phyloP scores from a whole-genome alignment of 2,797 vertebrate genomes.

The Lepus oiostolus region DNA sequence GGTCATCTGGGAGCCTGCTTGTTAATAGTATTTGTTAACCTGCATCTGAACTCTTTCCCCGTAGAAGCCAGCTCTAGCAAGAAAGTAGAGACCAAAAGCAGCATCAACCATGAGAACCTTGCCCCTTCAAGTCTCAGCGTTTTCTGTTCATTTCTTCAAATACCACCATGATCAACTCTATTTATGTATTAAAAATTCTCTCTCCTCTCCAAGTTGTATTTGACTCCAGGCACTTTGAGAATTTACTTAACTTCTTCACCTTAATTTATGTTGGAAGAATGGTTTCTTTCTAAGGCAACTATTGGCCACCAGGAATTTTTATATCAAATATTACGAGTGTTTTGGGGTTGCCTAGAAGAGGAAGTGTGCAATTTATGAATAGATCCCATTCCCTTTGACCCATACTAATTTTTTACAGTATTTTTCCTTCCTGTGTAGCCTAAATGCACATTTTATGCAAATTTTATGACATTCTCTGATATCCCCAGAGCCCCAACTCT shows the following conservation, averaged over 20 bases:
- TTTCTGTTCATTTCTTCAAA: conserved; percentile 4
- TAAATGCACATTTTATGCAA: neutral
- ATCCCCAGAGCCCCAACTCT: neutral
- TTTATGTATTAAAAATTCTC: neutral
- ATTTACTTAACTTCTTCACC: neutral
- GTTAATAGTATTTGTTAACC: neutral
- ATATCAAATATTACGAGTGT: neutral
- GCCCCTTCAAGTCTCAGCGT: neutral
- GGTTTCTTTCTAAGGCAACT: neutral
- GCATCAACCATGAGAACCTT: neutral
- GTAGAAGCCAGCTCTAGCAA: neutral
- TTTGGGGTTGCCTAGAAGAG: neutral
- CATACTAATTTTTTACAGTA: conserved; percentile 45
- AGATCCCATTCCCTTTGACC: neutral
- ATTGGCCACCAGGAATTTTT: neutral
- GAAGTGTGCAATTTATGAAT: neutral
- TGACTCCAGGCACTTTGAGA: neutral
- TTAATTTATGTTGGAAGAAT: neutral
- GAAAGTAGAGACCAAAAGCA: neutral
- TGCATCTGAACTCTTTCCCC: neutral
- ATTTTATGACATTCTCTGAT: conserved; percentile 11
- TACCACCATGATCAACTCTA: neutral
- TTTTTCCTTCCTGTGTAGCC: neutral
- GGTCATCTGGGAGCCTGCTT: neutral
- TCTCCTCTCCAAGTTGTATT: neutral